phyloP scores from a whole-genome alignment of 2,888 invertebrate species.

The Diadromus collaris region DNA sequence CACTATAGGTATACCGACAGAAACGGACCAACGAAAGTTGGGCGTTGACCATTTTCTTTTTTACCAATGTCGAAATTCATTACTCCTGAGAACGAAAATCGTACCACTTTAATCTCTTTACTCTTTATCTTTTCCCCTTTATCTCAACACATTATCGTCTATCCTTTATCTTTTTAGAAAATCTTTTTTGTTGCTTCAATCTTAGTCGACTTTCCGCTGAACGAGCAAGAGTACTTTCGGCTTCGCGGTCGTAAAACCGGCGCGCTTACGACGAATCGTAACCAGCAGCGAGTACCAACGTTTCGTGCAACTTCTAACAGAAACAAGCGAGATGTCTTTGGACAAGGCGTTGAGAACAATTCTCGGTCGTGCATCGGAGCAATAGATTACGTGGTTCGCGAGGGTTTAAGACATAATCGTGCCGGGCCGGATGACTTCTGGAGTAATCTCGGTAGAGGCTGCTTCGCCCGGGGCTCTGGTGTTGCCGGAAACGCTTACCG shows the following conservation, averaged over 20 bases:
- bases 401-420: constrained; percentile 31
- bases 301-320: neutral
- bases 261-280: neutral
- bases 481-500: constrained; percentile 57
- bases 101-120: neutral
- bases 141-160: no score
- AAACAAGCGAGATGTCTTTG: constrained; percentile 16
- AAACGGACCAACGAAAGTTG: no score
- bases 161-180: no score
- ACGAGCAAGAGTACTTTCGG: neutral
- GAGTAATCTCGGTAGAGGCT: constrained; percentile 27
- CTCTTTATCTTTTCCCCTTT: neutral
- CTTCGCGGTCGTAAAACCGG: neutral
- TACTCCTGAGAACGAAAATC: neutral
- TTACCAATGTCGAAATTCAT: no score
- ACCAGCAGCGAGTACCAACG: constrained; percentile 1
- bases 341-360: constrained; percentile 32
- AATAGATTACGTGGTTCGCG: neutral
- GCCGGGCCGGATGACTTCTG: constrained; percentile 16
- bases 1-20: no score
- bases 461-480: constrained; percentile 10
- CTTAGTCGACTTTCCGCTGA: neutral
- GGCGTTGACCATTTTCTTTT: no score
- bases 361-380: constrained; percentile 24
- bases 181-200: neutral